Evolutionary conservation across 2,888 invertebrate species (phyloP).

Genomic region (Caenorhabditis virilis): DNA sequence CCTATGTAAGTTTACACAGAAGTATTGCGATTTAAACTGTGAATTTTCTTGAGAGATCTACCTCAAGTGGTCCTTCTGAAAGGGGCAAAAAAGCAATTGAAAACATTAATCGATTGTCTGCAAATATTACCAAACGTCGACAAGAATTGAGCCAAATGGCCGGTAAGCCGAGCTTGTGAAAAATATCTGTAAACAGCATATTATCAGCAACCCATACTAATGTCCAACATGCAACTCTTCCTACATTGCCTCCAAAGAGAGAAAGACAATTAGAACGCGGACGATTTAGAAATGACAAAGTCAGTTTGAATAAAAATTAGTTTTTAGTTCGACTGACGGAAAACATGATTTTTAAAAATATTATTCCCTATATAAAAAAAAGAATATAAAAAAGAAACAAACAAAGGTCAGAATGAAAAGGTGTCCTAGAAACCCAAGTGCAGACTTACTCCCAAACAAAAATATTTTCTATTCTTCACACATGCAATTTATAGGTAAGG

Average conservation of each 20-base stretch:
- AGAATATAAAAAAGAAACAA: too few species aligned
- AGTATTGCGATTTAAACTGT: not conserved
- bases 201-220: not conserved
- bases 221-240: slow-evolving; percentile 24
- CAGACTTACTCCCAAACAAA: too few species aligned
- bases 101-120: slow-evolving; percentile 28
- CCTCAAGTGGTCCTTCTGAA: slow-evolving; percentile 5
- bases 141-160: slow-evolving; percentile 7
- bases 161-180: not conserved
- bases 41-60: not conserved
- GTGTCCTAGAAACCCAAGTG: too few species aligned
- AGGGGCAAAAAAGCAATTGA: slow-evolving; percentile 21
- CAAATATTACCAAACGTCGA: slow-evolving; percentile 16
- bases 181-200: not conserved
- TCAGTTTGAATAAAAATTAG: slow-evolving; percentile 13
- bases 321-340: too few species aligned
- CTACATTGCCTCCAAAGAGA: slow-evolving; percentile 21
- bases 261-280: slow-evolving; percentile 16
- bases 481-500: too few species aligned
- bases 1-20: slow-evolving; percentile 17
- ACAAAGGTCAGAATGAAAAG: not conserved
- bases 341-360: too few species aligned
- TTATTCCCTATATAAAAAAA: too few species aligned
- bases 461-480: too few species aligned
- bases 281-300: slow-evolving; percentile 23